Conservation (phyloP, 2,113 vertebrate genomes). For the Vulpes lagopus region DNA sequence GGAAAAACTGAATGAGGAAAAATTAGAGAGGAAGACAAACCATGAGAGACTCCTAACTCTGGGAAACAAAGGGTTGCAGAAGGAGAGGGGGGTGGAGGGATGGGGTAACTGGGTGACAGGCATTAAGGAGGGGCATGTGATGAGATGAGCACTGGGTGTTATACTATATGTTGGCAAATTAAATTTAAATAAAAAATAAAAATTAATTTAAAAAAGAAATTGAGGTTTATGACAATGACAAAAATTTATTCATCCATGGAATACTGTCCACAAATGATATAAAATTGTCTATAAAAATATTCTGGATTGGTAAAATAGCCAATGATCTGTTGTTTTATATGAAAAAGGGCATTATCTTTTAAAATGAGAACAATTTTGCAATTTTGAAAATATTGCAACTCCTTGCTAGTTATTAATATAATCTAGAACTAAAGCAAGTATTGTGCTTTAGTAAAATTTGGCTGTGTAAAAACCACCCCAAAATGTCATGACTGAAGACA, state of each 20-base stretch:
- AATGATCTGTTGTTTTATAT: not conserved
- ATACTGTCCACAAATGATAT: not conserved
- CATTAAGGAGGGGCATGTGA: too few relatives aligned
- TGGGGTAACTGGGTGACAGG: too few relatives aligned
- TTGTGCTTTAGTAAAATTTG: not conserved
- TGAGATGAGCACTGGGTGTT: too few relatives aligned
- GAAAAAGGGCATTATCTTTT: not conserved
- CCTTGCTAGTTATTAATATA: not conserved
- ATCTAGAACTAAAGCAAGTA: not conserved
- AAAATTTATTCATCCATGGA: not conserved
- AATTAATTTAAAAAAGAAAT: not conserved
- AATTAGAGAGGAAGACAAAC: too few relatives aligned
- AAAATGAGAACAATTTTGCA: not conserved
- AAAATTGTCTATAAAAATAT: slow-evolving; percentile 3
- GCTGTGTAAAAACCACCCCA: not conserved
- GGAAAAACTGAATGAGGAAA: too few relatives aligned
- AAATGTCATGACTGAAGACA: not conserved
- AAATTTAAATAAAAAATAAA: too few relatives aligned
- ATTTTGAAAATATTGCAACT: slow-evolving; percentile 23
- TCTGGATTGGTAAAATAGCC: not conserved
- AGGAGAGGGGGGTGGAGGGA: too few relatives aligned
- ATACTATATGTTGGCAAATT: too few relatives aligned
- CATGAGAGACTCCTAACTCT: too few relatives aligned
- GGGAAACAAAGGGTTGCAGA: too few relatives aligned
- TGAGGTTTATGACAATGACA: not conserved